These are phyloP conservation scores for Bugulina stolonifera DNA, from an alignment of 2,888 invertebrate species.

Conservation along the genomic window DNA sequence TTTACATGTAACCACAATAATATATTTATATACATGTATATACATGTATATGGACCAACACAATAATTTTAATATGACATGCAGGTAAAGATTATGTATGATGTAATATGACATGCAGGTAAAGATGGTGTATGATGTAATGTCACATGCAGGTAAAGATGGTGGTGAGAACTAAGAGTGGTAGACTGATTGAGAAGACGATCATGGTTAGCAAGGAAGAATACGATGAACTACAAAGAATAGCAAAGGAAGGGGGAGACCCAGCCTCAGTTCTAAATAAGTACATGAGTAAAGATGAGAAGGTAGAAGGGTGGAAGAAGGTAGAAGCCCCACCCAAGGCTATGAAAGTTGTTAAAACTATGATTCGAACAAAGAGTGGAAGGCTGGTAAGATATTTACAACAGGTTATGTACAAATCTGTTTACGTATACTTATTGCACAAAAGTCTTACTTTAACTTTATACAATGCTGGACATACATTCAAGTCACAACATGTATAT, in stretches of 20 bases:
- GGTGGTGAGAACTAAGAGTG: constrained; percentile 46
- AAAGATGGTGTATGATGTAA: too few species aligned
- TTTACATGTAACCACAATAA: too few species aligned
- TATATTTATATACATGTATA: too few species aligned
- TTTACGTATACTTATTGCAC: too few species aligned
- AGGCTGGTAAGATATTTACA: constrained; percentile 32
- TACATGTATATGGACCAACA: too few species aligned
- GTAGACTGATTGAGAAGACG: constrained; percentile 49
- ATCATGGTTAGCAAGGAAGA: constrained; percentile 49
- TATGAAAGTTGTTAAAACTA: constrained; percentile 43
- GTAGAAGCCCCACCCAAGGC: constrained; percentile 34
- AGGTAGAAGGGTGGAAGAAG: constrained; percentile 45
- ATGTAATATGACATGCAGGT: too few species aligned
- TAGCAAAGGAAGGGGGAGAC: constrained; percentile 43
- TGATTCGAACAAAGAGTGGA: constrained; percentile 49
- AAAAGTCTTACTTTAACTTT: too few species aligned
- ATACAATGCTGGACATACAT: too few species aligned
- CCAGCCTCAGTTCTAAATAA: constrained; percentile 43
- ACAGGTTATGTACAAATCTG: too few species aligned
- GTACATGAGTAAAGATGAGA: constrained; percentile 44
- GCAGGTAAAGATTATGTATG: too few species aligned
- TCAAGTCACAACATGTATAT: too few species aligned
- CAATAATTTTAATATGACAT: too few species aligned
- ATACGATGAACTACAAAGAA: constrained; percentile 40
- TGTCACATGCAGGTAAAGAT: constrained; percentile 31